phyloP scores from a whole-genome alignment of 2,113 vertebrate genomes.

The Calyptomena viridis region DNA sequence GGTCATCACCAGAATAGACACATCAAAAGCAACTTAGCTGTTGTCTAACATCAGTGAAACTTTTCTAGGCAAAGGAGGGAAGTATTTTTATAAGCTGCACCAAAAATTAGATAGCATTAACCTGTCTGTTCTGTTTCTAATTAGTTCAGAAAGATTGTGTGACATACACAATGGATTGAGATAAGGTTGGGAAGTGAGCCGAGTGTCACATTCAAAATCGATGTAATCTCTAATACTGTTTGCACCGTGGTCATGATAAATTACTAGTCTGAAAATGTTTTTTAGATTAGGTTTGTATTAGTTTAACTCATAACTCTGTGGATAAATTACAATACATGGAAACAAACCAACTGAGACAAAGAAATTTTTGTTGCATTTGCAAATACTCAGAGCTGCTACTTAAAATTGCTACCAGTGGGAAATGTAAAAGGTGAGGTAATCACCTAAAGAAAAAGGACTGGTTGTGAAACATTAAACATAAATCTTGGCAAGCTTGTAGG shows the following conservation, averaged over 20 bases:
- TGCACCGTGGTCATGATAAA: background rate
- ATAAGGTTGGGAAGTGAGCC: background rate
- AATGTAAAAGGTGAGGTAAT: slow-evolving; percentile 51
- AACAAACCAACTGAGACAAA: background rate
- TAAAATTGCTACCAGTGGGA: slow-evolving; percentile 26
- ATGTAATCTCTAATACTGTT: background rate
- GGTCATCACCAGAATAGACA: background rate
- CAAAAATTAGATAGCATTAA: background rate
- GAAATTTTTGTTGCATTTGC: slow-evolving; percentile 19
- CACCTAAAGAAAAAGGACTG: background rate
- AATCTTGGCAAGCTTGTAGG: slow-evolving; percentile 1
- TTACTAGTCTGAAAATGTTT: background rate
- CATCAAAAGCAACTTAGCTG: background rate
- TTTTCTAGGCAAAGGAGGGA: background rate
- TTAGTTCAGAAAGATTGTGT: background rate
- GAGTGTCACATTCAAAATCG: background rate
- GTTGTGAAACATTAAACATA: slow-evolving; percentile 24
- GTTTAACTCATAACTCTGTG: background rate
- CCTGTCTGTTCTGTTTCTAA: slow-evolving; percentile 32
- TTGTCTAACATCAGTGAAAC: background rate
- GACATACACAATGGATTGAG: background rate
- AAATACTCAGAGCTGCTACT: background rate
- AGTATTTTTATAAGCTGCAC: background rate
- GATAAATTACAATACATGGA: background rate
- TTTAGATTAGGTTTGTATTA: background rate